Percentiles rank a stretch among this genome's conserved stretches.
These are phyloP conservation scores for Thereva unica DNA, from an alignment of 2,888 invertebrate genomes.

Conservation along the genomic window DNA sequence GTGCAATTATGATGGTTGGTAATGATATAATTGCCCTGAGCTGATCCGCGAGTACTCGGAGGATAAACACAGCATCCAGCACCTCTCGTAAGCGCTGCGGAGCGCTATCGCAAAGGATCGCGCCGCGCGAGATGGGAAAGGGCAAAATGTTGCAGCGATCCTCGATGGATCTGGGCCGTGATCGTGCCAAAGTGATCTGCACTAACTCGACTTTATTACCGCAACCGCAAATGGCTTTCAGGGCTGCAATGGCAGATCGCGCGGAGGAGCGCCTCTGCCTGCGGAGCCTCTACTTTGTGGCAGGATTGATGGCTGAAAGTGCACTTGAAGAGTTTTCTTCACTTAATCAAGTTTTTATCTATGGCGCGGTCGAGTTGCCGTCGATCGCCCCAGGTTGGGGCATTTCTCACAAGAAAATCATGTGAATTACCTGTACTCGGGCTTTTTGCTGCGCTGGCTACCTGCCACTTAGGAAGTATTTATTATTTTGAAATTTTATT, in stretches of 20 bases:
- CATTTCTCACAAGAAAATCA: conserved; percentile 19
- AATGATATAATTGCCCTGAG: conserved; percentile 33
- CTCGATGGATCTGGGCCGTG: conserved; percentile 18
- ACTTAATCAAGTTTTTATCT: conserved; percentile 36
- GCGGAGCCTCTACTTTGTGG: background rate
- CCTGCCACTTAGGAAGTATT: too few species aligned
- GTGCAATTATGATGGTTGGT: conserved; percentile 35
- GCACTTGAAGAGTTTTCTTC: conserved; percentile 25
- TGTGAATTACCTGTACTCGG: conserved; percentile 31
- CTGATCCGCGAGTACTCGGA: background rate
- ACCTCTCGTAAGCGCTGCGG: conserved; percentile 4
- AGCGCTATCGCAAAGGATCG: conserved; percentile 8
- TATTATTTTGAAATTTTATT: too few species aligned
- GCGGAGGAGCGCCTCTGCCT: conserved; percentile 6
- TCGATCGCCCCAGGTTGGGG: conserved; percentile 25
- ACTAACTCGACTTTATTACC: conserved; percentile 20
- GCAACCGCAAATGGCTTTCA: conserved; percentile 28
- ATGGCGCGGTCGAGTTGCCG: conserved; percentile 6
- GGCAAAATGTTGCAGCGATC: conserved; percentile 1
- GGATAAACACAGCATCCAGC: conserved; percentile 1
- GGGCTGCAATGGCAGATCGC: background rate
- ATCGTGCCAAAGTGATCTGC: conserved; percentile 26
- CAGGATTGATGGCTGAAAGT: conserved; percentile 30
- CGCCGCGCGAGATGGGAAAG: conserved; percentile 1
- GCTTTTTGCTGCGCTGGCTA: background rate